Conservation (phyloP, 2,888 invertebrate genomes). For the Cremastobaeus sp. region DNA sequence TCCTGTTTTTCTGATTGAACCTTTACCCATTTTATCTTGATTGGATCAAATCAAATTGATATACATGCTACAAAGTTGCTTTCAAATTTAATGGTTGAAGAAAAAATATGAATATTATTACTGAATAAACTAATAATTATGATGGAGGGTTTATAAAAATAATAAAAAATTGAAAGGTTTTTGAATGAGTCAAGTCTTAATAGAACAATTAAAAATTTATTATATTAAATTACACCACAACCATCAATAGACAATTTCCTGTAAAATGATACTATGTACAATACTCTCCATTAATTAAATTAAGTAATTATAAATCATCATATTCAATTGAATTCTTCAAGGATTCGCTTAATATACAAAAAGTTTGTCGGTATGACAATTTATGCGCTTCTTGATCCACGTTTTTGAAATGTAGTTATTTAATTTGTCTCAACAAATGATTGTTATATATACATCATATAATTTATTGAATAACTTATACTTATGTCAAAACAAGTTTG, state of each 20-base stretch:
- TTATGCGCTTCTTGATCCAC: slow-evolving; percentile 18
- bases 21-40: too few species aligned
- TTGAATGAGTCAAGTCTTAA: neutral
- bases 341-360: slow-evolving; percentile 31
- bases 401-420: slow-evolving; percentile 15
- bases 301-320: slow-evolving; percentile 25
- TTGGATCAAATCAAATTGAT: too few species aligned
- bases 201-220: slow-evolving; percentile 58
- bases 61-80: too few species aligned
- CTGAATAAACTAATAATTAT: too few species aligned
- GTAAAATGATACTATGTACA: slow-evolving; percentile 55
- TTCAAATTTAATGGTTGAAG: neutral
- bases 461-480: slow-evolving; percentile 15
- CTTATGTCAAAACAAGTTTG: slow-evolving; percentile 22
- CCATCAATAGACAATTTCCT: slow-evolving; percentile 57
- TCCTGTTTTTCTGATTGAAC: neutral
- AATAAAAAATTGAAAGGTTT: neutral
- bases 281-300: slow-evolving; percentile 30
- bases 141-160: too few species aligned
- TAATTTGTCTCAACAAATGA: slow-evolving; percentile 6
- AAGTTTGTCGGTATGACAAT: slow-evolving; percentile 20
- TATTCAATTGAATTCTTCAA: slow-evolving; percentile 18
- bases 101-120: neutral
- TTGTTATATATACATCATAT: slow-evolving; percentile 7
- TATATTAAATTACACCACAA: slow-evolving; percentile 58